Percentiles rank a stretch among this genome's conserved stretches.
Conservation (phyloP, 2,113 vertebrate genomes). For the Egretta garzetta region DNA sequence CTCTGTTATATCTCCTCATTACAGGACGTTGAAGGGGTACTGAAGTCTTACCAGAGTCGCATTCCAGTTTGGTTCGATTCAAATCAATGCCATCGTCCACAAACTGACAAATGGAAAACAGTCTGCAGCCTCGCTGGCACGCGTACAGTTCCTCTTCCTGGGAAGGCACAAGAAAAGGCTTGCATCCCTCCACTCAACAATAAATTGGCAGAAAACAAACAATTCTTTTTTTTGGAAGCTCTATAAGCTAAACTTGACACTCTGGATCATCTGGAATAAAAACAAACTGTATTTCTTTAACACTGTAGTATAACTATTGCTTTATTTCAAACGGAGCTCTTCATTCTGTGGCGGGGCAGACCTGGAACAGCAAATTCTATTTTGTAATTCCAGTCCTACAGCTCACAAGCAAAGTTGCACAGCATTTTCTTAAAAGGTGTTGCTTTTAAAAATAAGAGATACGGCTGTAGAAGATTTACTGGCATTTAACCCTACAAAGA, state of each 20-base stretch:
- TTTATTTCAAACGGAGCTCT: background rate
- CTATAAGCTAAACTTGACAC: no score
- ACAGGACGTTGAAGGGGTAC: background rate
- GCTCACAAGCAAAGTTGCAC: background rate
- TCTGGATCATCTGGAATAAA: background rate
- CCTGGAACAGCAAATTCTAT: background rate
- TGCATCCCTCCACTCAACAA: background rate
- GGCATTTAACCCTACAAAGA: background rate
- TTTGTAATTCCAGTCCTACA: background rate
- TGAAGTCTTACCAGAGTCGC: constrained; percentile 88
- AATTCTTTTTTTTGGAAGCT: background rate
- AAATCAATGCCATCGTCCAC: constrained; percentile 90
- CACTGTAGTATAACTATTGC: background rate
- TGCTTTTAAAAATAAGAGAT: background rate
- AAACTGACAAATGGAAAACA: constrained; percentile 98
- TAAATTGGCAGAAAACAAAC: background rate
- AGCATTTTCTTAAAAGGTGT: background rate
- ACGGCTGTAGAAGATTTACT: background rate
- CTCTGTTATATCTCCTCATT: background rate
- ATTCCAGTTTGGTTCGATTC: constrained; percentile 92
- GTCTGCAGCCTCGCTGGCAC: constrained; percentile 94
- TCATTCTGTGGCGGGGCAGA: background rate
- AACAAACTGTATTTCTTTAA: background rate
- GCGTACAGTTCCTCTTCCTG: constrained; percentile 95
- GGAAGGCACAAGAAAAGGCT: constrained; percentile 54